Evolutionary conservation across 2,888 invertebrate genomes (phyloP), one percentile per base, ranked within the genome.

Genomic region (Diadromus collaris): DNA sequence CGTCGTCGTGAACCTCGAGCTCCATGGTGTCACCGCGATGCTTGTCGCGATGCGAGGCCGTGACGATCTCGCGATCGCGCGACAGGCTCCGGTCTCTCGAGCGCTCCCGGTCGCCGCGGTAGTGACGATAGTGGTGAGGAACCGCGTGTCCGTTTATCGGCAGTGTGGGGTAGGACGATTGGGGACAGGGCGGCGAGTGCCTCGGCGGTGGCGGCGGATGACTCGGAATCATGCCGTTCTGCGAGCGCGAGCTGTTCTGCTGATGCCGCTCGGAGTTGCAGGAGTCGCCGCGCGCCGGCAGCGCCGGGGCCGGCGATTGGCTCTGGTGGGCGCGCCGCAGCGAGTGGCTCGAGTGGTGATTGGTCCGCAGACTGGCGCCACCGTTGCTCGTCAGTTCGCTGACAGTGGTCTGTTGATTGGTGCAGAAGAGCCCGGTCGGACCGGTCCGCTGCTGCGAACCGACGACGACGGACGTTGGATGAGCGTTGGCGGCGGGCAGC

Each of bases 151-250:
- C 89, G 81, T 90, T 90, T 41, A 89, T 85, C 29, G 90, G 89
- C 78, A 90, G 81, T 1, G 90, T 90, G 7, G 90, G 90, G 58
- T 90, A 90, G 19, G 85, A 84, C 19, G 87, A 83, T 64, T 88
- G 72, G 81, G 72, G 82, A 83, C 82, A 83, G 0, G 82, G 81
- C 6, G 84, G 83, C 77, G 83, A 82, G 67, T 82, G 83, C 68
- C 79, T 78, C 4, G 80, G 81, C 2, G 80, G 73, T 9, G 83
- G 79, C 16, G 77, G 80, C 13, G 82, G 83, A 78, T 80, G 70
- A 9, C 75, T 77, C 24, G 79, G 81, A 48, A 82, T 79, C 61
- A 79, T 78, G n/a, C 82, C 81, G 44, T 80, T 82, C 7, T 76
- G 65, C 1, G 69, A 68, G 29, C 81, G 75, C n/a, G 79, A 75